Evolutionary conservation across 2,888 invertebrate species (phyloP).

Genomic region (Trissolcus japonicus): DNA sequence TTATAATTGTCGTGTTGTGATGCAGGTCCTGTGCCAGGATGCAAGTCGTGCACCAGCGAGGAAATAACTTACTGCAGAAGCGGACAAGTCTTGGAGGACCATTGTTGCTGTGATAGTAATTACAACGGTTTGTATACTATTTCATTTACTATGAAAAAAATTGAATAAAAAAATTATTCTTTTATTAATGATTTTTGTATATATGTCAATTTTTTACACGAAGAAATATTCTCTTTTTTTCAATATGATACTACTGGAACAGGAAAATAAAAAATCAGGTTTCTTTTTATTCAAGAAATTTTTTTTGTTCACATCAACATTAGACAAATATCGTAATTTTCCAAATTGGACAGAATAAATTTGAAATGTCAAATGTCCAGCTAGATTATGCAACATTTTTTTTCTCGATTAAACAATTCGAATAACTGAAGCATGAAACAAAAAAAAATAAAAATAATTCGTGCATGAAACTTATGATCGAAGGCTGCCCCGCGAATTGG

Average conservation of each 20-base stretch:
- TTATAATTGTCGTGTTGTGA: slow-evolving; percentile 44
- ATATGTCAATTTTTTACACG: no score
- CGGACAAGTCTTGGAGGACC: slow-evolving; percentile 79
- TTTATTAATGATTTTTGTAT: no score
- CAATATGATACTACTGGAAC: background rate
- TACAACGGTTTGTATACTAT: slow-evolving; percentile 76
- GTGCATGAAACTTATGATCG: slow-evolving; percentile 59
- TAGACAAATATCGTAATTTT: no score
- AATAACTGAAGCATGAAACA: slow-evolving; percentile 36
- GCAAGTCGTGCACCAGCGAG: slow-evolving; percentile 80
- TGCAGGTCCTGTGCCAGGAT: slow-evolving; percentile 78
- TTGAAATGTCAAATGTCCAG: no score
- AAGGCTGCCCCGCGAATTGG: no score
- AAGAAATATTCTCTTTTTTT: background rate
- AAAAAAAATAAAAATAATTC: slow-evolving; percentile 59
- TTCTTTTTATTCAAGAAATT: no score
- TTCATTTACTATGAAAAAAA: background rate
- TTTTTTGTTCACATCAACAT: no score
- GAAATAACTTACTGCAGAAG: slow-evolving; percentile 82
- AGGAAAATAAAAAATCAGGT: background rate
- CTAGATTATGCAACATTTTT: slow-evolving; percentile 2
- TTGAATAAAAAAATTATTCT: background rate
- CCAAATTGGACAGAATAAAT: no score
- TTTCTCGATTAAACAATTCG: slow-evolving; percentile 12
- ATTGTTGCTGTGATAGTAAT: slow-evolving; percentile 80